phyloP scores from a whole-genome alignment of 1,140 invertebrate species.

The Luehdorfia chinensis region DNA sequence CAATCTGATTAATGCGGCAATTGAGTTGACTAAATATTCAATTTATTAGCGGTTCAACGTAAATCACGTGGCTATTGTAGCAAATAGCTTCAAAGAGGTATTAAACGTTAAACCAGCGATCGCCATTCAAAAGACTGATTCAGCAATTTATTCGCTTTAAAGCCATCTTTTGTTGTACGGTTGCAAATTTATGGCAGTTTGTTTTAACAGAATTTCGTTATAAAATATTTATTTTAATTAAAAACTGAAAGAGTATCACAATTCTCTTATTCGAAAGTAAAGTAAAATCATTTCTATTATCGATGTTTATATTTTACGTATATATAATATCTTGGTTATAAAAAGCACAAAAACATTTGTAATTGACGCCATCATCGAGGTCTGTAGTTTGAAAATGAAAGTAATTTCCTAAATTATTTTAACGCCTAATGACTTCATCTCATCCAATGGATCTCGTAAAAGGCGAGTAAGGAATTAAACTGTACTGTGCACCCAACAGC shows the following conservation, averaged over 20 bases:
- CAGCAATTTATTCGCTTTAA: conserved; percentile 10
- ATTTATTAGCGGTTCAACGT: conserved; percentile 16
- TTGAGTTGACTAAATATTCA: conserved; percentile 12
- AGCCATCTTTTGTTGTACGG: conserved; percentile 13
- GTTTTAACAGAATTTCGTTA: conserved; percentile 1
- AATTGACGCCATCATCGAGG: no score
- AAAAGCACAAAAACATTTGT: no score
- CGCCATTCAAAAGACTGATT: conserved; percentile 16
- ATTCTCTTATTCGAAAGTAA: no score
- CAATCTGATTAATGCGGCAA: conserved; percentile 6
- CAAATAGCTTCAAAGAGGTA: conserved; percentile 6
- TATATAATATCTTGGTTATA: neutral
- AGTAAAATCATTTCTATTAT: no score
- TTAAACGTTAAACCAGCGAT: conserved; percentile 16
- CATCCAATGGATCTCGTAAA: no score
- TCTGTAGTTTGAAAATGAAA: no score
- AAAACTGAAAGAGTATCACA: no score
- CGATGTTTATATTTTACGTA: neutral
- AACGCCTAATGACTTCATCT: no score
- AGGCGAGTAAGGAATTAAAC: no score
- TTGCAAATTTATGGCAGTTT: conserved; percentile 3
- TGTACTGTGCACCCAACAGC: no score
- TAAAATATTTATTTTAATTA: no score
- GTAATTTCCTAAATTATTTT: no score
- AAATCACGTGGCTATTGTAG: conserved; percentile 11